phyloP scores from a whole-genome alignment of 37 sponge, comb jelly and placozoan species.

The Oopsacas minuta region DNA sequence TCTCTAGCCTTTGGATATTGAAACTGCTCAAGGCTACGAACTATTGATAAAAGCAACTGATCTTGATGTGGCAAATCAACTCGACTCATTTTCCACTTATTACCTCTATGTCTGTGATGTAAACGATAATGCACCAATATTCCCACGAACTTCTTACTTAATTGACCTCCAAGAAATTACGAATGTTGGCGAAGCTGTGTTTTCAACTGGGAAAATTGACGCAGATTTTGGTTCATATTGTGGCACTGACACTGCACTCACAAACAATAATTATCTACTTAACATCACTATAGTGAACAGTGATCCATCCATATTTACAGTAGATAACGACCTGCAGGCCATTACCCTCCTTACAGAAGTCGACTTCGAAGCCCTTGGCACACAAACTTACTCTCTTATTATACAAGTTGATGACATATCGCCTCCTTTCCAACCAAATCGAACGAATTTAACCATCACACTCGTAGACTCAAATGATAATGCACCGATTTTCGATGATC shows the following conservation, averaged over 20 bases:
- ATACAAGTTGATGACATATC: not conserved
- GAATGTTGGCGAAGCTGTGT: not conserved
- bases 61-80: not conserved
- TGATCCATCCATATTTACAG: not conserved
- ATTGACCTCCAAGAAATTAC: slow-evolving; percentile 21
- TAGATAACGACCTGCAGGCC: not conserved
- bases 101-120: slow-evolving; percentile 21
- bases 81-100: not conserved
- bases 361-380: not conserved
- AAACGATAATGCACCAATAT: slow-evolving; percentile 41
- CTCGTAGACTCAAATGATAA: not conserved
- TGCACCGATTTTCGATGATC: not conserved
- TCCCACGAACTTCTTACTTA: slow-evolving; percentile 12
- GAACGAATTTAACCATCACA: not conserved
- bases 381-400: not conserved
- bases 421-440: not conserved
- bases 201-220: slow-evolving; percentile 33
- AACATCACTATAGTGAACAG: not conserved
- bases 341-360: not conserved
- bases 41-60: slow-evolving; percentile 5
- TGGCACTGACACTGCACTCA: not conserved
- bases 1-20: not conserved
- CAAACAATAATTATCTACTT: not conserved
- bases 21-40: not conserved
- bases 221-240: slow-evolving; percentile 22